Conservation (phyloP, 2,797 vertebrate species). For the Atherinosoma microstoma region DNA sequence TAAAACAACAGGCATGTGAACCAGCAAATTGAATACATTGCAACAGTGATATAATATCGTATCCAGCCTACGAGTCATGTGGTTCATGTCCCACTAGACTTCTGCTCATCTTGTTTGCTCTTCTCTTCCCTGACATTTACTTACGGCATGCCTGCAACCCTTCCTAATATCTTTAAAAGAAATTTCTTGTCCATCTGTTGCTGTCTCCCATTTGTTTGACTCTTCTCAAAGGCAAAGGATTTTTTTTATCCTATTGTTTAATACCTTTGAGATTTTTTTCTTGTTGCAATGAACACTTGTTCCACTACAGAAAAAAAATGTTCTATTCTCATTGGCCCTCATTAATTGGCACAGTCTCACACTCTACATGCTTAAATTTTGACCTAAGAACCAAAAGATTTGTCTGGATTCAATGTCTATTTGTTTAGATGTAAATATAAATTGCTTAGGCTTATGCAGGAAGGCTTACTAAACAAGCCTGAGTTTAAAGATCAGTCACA, state of each 20-base stretch:
- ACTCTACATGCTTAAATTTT: background rate
- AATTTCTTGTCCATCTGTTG: conserved; percentile 74
- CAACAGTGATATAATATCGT: conserved; percentile 42
- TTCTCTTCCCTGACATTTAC: conserved; percentile 72
- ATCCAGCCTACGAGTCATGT: conserved; percentile 49
- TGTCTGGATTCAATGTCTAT: background rate
- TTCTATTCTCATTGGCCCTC: conserved; percentile 24
- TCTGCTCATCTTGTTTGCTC: conserved; percentile 58
- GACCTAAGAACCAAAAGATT: conserved; percentile 5
- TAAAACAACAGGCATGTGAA: conserved; percentile 36
- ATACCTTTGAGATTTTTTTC: conserved; percentile 26
- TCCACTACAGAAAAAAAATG: conserved; percentile 27
- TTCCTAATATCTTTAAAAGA: conserved; percentile 73
- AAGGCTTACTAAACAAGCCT: background rate
- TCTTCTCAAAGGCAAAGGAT: conserved; percentile 62
- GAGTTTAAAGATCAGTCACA: background rate
- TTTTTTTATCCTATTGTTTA: conserved; percentile 62
- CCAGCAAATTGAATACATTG: conserved; percentile 43
- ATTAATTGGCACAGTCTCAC: conserved; percentile 26
- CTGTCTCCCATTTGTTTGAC: conserved; percentile 70
- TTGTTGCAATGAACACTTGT: conserved; percentile 35
- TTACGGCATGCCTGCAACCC: conserved; percentile 66
- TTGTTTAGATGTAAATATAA: background rate
- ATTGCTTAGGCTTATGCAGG: background rate
- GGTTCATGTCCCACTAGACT: conserved; percentile 49